Evolutionary conservation across 2,888 invertebrate genomes (phyloP), one percentile per base, ranked within the genome.

Genomic region (Limulus polyphemus): DNA sequence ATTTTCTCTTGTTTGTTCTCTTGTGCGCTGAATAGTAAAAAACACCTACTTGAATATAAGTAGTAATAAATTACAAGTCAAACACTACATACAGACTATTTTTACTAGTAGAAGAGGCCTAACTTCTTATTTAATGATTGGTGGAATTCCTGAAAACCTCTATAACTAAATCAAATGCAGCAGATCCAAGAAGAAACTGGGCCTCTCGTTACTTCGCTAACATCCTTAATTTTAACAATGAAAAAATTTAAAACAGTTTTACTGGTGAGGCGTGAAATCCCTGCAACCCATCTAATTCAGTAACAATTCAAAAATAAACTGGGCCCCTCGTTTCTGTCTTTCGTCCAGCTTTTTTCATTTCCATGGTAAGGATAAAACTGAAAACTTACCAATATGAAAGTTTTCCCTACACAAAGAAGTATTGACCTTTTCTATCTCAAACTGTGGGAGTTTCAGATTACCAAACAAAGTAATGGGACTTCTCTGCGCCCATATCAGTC

Each of bases 391-490:
- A 52, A 72, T 70, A 56, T 72, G 70, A 62, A 72, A 71, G 32
- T 69, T 69, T 59, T 71, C 70, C 57, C 65, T 67, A 62, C 72
- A 72, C 7, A 68, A 62, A 10, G 69, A 65, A 12, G 70, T 68
- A 16, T 62, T 68, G 17, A 71, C 69, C 17, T 69, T 63, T 52
- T 70, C 68, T 14, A 74, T 70, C 54, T 69, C 69, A 67, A 74
- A 74, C 61, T 74, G 74, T 5, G 74, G 73, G 65, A 74, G 64
- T 49, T 73, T 70, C 50, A 74, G 61, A 56, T 70, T 70, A 32
- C 71, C 70, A 67, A 69, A 72, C 58, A 73, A 63, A 55, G 69
- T 72, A 47, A 74, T 68, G 10, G 74, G 72, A 55, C 69, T 69
- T 13, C 60, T 56, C 16, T 70, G 65, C 1, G 70, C 61, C 74